Evolutionary conservation across 2,888 invertebrate species (phyloP).

Genomic region (Hemaris fuciformis): DNA sequence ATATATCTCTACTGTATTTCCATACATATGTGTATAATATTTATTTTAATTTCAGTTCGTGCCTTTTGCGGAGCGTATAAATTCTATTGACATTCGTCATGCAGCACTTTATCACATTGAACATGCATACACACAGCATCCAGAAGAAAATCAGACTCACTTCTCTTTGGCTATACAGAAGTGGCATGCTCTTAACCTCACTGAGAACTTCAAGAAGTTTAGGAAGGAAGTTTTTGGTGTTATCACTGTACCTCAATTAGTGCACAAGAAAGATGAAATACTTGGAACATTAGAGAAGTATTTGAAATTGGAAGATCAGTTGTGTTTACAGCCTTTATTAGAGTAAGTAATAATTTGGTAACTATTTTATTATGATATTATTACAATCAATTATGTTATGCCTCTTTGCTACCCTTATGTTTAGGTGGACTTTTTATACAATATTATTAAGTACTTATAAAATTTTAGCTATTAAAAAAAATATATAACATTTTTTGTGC

Average conservation of each 20-base stretch:
- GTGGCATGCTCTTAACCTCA: slow-evolving; percentile 94
- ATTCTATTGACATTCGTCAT: slow-evolving; percentile 89
- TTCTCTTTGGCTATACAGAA: slow-evolving; percentile 92
- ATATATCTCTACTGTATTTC: too few species aligned
- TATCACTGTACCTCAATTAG: slow-evolving; percentile 91
- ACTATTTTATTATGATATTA: too few species aligned
- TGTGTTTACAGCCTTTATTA: slow-evolving; percentile 90
- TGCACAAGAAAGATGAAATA: slow-evolving; percentile 90
- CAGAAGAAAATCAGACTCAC: slow-evolving; percentile 87
- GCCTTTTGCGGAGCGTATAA: slow-evolving; percentile 93
- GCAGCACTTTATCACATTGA: slow-evolving; percentile 93
- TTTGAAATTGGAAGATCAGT: slow-evolving; percentile 85
- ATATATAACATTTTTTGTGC: too few species aligned
- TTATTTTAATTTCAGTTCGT: slow-evolving; percentile 84
- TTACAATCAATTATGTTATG: too few species aligned
- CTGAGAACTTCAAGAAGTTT: slow-evolving; percentile 90
- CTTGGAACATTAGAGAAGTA: slow-evolving; percentile 87
- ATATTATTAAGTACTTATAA: too few species aligned
- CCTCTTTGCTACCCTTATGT: too few species aligned
- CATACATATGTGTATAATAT: slow-evolving; percentile 15
- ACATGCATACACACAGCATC: slow-evolving; percentile 87
- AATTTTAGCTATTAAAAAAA: too few species aligned
- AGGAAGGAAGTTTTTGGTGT: slow-evolving; percentile 87
- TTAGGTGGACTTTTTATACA: too few species aligned
- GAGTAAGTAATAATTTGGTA: slow-evolving; percentile 88